Evolutionary conservation across 2,888 invertebrate species (phyloP), one percentile per base, ranked within the genome.

Genomic region (Eupithecia tripunctaria): DNA sequence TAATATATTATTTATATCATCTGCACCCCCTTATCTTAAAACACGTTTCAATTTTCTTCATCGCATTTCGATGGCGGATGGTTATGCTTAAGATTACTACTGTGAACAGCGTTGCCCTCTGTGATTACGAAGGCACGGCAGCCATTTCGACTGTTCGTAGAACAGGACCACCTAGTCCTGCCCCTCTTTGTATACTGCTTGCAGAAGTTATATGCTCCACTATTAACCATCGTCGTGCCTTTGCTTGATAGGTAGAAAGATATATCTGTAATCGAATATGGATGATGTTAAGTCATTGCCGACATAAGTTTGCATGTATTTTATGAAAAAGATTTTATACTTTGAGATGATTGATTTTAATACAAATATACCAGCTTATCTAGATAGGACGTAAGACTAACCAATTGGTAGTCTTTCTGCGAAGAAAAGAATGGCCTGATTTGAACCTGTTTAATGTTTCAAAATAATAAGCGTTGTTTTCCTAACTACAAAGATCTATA

Each of bases 101-200:
- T 73, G 14, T 79, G 36, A 4, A 82, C 64, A 2, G 64, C 14
- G 43, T 76, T 73, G 0, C 74, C 63, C 0, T 66, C 1, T 5
- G 81, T 82, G 18, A 78, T 73, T 32, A 82, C 41, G 1, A 68
- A 21, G 21, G 82, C 79, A 21, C 74, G 76, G 68, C 83, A 84
- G 0, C 82, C 82, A 56, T 78, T 80, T 1, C 74, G 68, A 27
- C 81, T 75, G 32, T 81, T 73, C 0, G 83, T 80, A 10, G 82
- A 83, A 36, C 84, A 84, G 8, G 60, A 64, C 83, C 83, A 84
- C 10, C 78, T 59, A 8, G 67, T 76, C 72, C 51, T 75, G 18
- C 15, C 67, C 41, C 6, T 69, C 18, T 47, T 68, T 12, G 67
- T 51, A 27, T 72, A 75, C 47, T 75, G 75, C 47, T 72, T 75